phyloP scores from a whole-genome alignment of 2,888 invertebrate genomes.

The Drosophila prolongata region DNA sequence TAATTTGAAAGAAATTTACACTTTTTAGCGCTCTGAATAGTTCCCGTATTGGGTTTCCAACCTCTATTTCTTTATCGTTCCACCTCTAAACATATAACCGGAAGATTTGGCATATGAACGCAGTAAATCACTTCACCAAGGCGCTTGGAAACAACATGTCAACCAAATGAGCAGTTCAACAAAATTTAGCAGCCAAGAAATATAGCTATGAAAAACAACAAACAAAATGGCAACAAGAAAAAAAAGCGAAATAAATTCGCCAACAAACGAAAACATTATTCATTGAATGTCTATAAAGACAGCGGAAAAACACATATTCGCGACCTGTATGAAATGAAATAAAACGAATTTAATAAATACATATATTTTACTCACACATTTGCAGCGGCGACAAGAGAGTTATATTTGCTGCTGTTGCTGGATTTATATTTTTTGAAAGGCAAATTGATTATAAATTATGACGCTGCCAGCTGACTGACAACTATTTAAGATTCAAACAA shows the following conservation, averaged over 20 bases:
- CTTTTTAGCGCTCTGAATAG: conserved; percentile 1
- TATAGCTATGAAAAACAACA: conserved; percentile 48
- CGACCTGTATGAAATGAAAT: conserved; percentile 47
- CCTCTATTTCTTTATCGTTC: conserved; percentile 22
- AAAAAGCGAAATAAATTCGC: conserved; percentile 40
- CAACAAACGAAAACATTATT: conserved; percentile 79
- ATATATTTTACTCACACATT: conserved; percentile 19
- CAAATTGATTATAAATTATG: conserved; percentile 80
- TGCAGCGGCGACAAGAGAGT: conserved; percentile 59
- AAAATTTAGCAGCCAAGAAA: conserved; percentile 66
- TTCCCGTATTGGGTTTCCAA: conserved; percentile 16
- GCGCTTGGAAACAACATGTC: conserved; percentile 79
- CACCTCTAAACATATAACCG: conserved; percentile 38
- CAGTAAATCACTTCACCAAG: conserved; percentile 69
- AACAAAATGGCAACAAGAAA: conserved; percentile 19
- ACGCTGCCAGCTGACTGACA: conserved; percentile 67
- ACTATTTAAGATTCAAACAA: conserved; percentile 71
- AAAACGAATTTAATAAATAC: conserved; percentile 31
- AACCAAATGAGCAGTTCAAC: conserved; percentile 79
- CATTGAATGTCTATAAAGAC: conserved; percentile 78
- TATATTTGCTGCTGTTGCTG: conserved; percentile 44
- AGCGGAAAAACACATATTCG: conserved; percentile 51
- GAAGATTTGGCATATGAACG: conserved; percentile 73
- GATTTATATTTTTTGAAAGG: conserved; percentile 51
- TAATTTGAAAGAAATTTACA: background rate